Evolutionary conservation across 92 coral and sea anemone species (phyloP).

Genomic region (Palythoa caribaeorum): DNA sequence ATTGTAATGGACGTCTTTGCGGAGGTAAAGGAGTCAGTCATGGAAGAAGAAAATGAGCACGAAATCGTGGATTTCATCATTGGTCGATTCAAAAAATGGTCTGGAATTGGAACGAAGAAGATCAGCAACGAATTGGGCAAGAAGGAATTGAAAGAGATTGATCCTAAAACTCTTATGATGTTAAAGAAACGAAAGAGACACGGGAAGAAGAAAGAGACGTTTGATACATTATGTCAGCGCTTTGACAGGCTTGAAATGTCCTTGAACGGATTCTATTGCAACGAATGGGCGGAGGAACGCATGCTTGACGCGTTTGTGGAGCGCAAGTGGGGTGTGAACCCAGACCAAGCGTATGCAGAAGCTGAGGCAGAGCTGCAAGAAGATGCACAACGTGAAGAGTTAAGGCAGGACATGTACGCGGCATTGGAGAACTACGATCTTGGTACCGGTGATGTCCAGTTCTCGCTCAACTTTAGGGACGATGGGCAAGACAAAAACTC

Average conservation of each 20-base stretch:
- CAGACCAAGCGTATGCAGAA: conserved; percentile 74
- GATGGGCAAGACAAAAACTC: conserved; percentile 40
- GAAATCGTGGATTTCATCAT: conserved; percentile 89
- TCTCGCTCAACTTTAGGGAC: conserved; percentile 75
- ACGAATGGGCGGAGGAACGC: conserved; percentile 93
- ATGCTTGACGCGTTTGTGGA: conserved; percentile 85
- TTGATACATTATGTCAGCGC: conserved; percentile 69
- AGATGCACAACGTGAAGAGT: conserved; percentile 75
- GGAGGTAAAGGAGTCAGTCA: conserved; percentile 76
- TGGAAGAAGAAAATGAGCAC: conserved; percentile 77
- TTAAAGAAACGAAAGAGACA: conserved; percentile 59
- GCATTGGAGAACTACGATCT: conserved; percentile 82
- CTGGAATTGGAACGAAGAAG: conserved; percentile 84
- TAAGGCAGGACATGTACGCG: conserved; percentile 84
- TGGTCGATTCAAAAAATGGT: conserved; percentile 78
- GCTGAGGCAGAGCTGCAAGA: conserved; percentile 74
- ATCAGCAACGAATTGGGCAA: conserved; percentile 59
- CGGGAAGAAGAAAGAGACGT: conserved; percentile 53
- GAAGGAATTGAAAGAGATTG: conserved; percentile 65
- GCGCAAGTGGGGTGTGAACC: conserved; percentile 83
- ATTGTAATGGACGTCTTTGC: conserved; percentile 90
- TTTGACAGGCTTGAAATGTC: conserved; percentile 82
- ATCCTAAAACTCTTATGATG: conserved; percentile 61
- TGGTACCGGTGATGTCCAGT: conserved; percentile 55
- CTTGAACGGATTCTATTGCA: conserved; percentile 78